Percentiles rank a stretch among this genome's conserved stretches.
phyloP scores from a whole-genome alignment of 1,140 invertebrate genomes.

The Paramacrobiotus metropolitanus region DNA sequence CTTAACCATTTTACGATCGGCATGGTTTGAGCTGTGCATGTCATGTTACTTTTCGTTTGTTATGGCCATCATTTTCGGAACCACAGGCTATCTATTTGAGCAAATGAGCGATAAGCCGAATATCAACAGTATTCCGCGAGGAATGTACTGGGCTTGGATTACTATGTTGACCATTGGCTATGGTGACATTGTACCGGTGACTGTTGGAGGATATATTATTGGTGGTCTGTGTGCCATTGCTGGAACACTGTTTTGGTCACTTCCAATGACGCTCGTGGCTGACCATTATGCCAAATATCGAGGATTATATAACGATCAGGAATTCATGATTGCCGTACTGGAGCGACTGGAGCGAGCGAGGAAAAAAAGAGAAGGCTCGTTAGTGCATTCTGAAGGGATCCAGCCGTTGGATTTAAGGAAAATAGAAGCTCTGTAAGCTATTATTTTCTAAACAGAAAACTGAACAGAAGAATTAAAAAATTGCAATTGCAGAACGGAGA shows the following conservation, averaged over 20 bases:
- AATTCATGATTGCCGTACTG: neutral
- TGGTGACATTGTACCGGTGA: conserved; percentile 28
- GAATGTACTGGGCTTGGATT: conserved; percentile 91
- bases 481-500: too few relatives aligned
- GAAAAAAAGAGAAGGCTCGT: too few relatives aligned
- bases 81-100: neutral
- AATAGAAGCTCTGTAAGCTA: too few relatives aligned
- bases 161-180: conserved; percentile 98
- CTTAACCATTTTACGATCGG: neutral
- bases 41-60: neutral
- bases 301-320: neutral
- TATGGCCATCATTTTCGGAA: neutral
- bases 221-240: neutral
- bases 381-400: too few relatives aligned
- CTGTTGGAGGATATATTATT: neutral
- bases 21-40: neutral
- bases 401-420: too few relatives aligned
- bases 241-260: neutral
- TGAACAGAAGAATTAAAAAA: too few relatives aligned
- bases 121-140: conserved; percentile 61
- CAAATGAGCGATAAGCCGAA: neutral
- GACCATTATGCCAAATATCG: conserved; percentile 2
- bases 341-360: too few relatives aligned
- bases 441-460: too few relatives aligned
- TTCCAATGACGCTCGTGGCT: neutral